Percentiles rank a stretch among this genome's conserved stretches.
Conservation (phyloP, 2,888 invertebrate species). For the Gastrophysa polygoni region DNA sequence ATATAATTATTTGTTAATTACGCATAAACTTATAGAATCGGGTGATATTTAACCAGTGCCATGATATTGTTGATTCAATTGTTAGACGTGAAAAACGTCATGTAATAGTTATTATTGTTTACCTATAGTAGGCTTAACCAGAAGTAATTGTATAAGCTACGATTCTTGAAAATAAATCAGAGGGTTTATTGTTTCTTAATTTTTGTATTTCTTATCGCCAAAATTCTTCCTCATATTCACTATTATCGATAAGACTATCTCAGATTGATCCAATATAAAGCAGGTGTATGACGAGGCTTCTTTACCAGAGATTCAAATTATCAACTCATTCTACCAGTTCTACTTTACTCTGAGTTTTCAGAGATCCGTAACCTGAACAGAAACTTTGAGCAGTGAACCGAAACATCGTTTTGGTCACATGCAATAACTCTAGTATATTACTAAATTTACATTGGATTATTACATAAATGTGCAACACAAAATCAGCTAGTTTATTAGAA, state of each 20-base stretch:
- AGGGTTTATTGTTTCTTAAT: constrained; percentile 55
- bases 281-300: too few species aligned
- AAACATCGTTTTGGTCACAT: neutral
- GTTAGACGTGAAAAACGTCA: constrained; percentile 57
- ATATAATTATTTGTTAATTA: constrained; percentile 56
- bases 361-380: too few species aligned
- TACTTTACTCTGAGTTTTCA: too few species aligned
- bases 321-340: too few species aligned
- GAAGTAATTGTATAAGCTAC: constrained; percentile 55
- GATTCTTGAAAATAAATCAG: constrained; percentile 59
- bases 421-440: neutral
- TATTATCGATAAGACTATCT: too few species aligned
- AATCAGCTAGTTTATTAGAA: neutral
- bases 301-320: too few species aligned
- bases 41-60: constrained; percentile 62
- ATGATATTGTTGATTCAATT: constrained; percentile 61
- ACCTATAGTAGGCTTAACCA: constrained; percentile 55
- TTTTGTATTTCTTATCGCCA: constrained; percentile 27
- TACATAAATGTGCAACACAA: neutral
- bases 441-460: neutral
- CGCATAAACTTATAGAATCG: constrained; percentile 59
- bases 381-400: neutral
- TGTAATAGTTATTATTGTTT: constrained; percentile 57
- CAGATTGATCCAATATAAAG: too few species aligned
- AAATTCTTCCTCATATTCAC: too few species aligned